Evolutionary conservation across 2,888 invertebrate species (phyloP).

Genomic region (Acronicta psi): DNA sequence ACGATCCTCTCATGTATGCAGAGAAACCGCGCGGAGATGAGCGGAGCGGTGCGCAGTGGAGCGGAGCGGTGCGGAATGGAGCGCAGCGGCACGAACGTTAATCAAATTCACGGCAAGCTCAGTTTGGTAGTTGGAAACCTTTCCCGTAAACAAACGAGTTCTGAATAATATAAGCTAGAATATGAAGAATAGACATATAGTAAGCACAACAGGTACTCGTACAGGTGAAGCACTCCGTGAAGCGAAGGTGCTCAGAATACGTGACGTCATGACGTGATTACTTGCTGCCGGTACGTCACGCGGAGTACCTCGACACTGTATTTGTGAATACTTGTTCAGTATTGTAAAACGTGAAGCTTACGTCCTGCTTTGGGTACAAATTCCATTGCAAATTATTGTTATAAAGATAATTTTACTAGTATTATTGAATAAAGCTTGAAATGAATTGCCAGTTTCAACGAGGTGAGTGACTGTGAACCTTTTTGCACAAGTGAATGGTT

Average conservation of each 20-base stretch:
- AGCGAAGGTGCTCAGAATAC: not conserved
- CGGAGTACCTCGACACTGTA: too few species aligned
- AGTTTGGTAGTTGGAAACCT: not conserved
- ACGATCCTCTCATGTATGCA: not conserved
- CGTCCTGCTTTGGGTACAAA: too few species aligned
- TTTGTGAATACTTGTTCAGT: too few species aligned
- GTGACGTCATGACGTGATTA: too few species aligned
- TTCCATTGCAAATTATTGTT: too few species aligned
- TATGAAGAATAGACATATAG: not conserved
- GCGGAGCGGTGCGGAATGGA: not conserved
- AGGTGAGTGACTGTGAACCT: not conserved
- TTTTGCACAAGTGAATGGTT: not conserved
- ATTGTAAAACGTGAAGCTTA: too few species aligned
- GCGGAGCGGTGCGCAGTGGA: not conserved
- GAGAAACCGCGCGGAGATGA: not conserved
- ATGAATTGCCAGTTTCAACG: not conserved
- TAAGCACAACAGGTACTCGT: not conserved
- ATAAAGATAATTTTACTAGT: too few species aligned
- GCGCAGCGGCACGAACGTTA: not conserved
- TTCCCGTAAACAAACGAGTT: not conserved
- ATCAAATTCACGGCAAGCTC: not conserved
- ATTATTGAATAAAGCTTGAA: too few species aligned
- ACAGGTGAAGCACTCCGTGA: not conserved
- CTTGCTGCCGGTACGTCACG: too few species aligned
- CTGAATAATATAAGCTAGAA: not conserved